Evolutionary conservation across 2,888 invertebrate species (phyloP).

Genomic region (Baronia brevicornis): DNA sequence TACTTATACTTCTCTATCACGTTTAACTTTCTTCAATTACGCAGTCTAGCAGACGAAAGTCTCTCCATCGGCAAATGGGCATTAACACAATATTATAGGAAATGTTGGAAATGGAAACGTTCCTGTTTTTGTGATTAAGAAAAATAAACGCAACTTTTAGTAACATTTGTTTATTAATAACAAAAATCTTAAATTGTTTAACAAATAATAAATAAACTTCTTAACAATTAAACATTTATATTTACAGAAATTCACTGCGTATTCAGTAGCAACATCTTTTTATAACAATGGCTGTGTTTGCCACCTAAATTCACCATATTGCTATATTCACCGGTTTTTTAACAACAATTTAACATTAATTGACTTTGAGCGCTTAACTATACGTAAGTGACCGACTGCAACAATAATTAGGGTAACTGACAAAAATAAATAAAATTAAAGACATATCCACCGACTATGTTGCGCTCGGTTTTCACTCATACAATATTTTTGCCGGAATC

Average conservation of each 20-base stretch:
- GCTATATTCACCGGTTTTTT: no score
- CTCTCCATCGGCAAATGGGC: no score
- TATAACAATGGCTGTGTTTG: no score
- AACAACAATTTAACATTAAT: no score
- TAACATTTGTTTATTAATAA: constrained; percentile 32
- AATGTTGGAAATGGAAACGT: no score
- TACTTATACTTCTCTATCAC: constrained; percentile 38
- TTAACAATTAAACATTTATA: constrained; percentile 39
- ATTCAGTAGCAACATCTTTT: constrained; percentile 24
- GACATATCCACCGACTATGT: constrained; percentile 21
- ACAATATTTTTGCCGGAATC: constrained; percentile 24
- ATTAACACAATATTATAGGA: no score
- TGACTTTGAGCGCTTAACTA: no score
- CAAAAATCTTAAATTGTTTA: constrained; percentile 25
- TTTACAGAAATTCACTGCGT: constrained; percentile 65
- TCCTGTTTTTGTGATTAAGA: no score
- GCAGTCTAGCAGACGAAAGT: constrained; percentile 14
- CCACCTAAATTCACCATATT: no score
- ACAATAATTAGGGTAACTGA: constrained; percentile 53
- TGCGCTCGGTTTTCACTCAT: no score
- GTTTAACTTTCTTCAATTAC: constrained; percentile 26
- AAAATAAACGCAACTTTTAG: not conserved
- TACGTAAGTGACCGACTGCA: no score
- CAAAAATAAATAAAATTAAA: constrained; percentile 44
- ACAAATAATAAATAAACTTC: constrained; percentile 61